These are phyloP conservation scores for Seriola aureovittata DNA, from an alignment of 2,113 vertebrate genomes.

Conservation along the genomic window DNA sequence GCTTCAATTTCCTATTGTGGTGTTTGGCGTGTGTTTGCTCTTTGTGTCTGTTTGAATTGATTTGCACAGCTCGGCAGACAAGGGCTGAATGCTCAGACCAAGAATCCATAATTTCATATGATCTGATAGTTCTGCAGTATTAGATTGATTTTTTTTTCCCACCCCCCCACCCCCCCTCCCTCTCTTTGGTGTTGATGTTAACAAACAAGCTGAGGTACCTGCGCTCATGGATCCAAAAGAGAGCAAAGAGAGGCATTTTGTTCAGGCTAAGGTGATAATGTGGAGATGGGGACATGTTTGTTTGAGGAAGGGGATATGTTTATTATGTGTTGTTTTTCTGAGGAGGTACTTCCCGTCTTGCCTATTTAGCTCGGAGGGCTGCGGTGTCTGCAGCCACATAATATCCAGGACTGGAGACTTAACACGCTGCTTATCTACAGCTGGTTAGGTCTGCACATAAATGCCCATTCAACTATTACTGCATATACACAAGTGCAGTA, in stretches of 20 bases:
- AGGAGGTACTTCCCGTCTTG: slow-evolving; percentile 55
- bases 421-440: slow-evolving; percentile 43
- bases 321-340: slow-evolving; percentile 69
- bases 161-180: slow-evolving; percentile 40
- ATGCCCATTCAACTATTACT: slow-evolving; percentile 8
- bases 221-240: slow-evolving; percentile 78
- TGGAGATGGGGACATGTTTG: slow-evolving; percentile 74
- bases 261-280: slow-evolving; percentile 73
- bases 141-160: slow-evolving; percentile 90
- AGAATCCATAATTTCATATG: slow-evolving; percentile 96
- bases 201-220: slow-evolving; percentile 91
- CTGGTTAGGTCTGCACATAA: slow-evolving; percentile 12
- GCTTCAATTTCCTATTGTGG: slow-evolving; percentile 89
- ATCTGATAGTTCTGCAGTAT: slow-evolving; percentile 96
- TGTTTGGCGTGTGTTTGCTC: slow-evolving; percentile 86
- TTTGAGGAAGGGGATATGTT: slow-evolving; percentile 75
- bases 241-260: slow-evolving; percentile 75
- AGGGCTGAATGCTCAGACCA: slow-evolving; percentile 90
- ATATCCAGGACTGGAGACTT: slow-evolving; percentile 40
- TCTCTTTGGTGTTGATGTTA: slow-evolving; percentile 88
- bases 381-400: slow-evolving; percentile 30
- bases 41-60: slow-evolving; percentile 91
- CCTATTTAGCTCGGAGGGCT: slow-evolving; percentile 40
- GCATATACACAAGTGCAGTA: neutral
- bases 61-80: slow-evolving; percentile 90